phyloP scores from a whole-genome alignment of 2,888 invertebrate genomes.

The Leptopterna dolabrata region DNA sequence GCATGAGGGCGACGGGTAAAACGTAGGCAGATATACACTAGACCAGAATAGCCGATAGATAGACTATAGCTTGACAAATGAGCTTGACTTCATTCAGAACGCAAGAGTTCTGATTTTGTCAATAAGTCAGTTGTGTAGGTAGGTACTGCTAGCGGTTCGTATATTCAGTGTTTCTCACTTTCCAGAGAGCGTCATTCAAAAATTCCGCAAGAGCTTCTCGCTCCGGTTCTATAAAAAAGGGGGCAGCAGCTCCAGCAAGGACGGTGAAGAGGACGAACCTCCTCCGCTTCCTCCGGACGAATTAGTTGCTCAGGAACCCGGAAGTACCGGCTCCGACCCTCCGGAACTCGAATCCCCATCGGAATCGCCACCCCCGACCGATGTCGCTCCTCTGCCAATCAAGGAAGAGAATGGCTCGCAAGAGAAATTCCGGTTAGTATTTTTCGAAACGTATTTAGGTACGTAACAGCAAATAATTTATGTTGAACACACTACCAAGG shows the following conservation, averaged over 20 bases:
- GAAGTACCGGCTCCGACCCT: neutral
- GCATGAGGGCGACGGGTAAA: too few relatives aligned
- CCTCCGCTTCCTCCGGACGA: conserved; percentile 53
- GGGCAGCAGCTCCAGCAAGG: conserved; percentile 67
- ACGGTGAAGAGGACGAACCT: conserved; percentile 63
- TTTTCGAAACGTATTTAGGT: too few relatives aligned
- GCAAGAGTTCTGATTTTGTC: too few relatives aligned
- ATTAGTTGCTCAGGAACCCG: neutral
- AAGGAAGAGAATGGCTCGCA: conserved; percentile 62
- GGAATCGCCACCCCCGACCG: conserved; percentile 62
- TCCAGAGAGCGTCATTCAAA: conserved; percentile 74
- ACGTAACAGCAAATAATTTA: too few relatives aligned
- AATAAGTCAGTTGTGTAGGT: too few relatives aligned
- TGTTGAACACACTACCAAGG: neutral
- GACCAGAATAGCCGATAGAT: too few relatives aligned
- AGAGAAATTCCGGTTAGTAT: conserved; percentile 65
- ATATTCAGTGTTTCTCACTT: neutral
- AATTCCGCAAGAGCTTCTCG: conserved; percentile 78
- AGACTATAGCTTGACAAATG: too few relatives aligned
- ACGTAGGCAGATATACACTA: too few relatives aligned
- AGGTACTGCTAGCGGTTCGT: too few relatives aligned
- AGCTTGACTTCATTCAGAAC: too few relatives aligned
- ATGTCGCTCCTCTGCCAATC: conserved; percentile 65
- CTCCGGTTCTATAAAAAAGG: conserved; percentile 72
- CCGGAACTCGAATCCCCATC: conserved; percentile 49